Evolutionary conservation across 2,888 invertebrate genomes (phyloP), one percentile per base, ranked within the genome.

Genomic region (Lucinisca nassula): DNA sequence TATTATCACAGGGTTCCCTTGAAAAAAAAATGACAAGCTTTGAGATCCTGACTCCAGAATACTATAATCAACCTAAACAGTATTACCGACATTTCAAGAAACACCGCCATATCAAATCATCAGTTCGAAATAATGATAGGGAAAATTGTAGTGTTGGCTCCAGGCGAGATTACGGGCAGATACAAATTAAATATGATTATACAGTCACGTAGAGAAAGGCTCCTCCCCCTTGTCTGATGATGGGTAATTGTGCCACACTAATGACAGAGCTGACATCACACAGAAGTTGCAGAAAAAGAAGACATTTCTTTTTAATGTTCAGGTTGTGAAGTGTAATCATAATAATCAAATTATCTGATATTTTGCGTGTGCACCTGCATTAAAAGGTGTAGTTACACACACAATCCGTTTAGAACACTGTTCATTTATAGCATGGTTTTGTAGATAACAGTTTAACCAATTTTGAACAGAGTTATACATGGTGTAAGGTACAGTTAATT

Each of bases 141-240:
- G 58, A 83, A 80, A 87, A 83, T 83, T 83, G 82, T 77, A 76
- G 49, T 55, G 70, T 51, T 75, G 74, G 74, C 51, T 21, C 40
- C 61, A 49, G 70, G 67, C 49, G 78, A 83, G 78, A 76, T 85
- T 78, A 81, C 79, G 80, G 61, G 40, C 55, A 78, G 84, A 85
- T 88, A 85, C 84, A 89, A 89, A 89, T 89, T 89, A 84, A 86
- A 89, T 86, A 79, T 84, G 89, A 89, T 89, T 89, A 84, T 79
- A 89, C 61, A 30, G n/a, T 61, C 61, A 24, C 27, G 61, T 30
- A 30, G 61, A 14, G 61, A 61, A 61, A 61, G 30, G 27, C 61
- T 12, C 61, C 61, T 61, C 61, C 30, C 61, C 24, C 24, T 61
- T 61, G 61, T 61, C 61, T 61, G 61, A 61, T 30, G 17, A 61